Evolutionary conservation across 1,140 invertebrate genomes (phyloP).

Genomic region (Asbolus verrucosus): DNA sequence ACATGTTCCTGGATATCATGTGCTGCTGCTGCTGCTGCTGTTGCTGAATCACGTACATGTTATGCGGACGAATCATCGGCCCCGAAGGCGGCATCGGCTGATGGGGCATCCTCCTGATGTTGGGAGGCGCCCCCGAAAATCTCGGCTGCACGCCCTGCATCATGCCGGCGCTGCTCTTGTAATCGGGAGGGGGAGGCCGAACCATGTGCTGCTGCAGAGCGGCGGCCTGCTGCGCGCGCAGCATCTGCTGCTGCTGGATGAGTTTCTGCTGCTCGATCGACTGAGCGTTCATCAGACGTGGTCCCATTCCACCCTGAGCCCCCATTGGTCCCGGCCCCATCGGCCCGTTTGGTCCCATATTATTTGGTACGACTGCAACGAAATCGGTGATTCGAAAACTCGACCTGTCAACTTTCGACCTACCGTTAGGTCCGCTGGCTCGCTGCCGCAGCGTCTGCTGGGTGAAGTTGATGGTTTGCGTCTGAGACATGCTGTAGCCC

Average conservation of each 20-base stretch:
- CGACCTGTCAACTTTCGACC: not conserved
- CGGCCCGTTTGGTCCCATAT: constrained; percentile 40
- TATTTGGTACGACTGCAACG: constrained; percentile 34
- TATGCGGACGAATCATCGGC: constrained; percentile 77
- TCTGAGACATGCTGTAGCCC: constrained; percentile 80
- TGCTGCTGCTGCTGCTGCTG: constrained; percentile 68
- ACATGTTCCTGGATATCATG: constrained; percentile 64
- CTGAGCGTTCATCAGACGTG: constrained; percentile 48
- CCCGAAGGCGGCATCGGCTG: constrained; percentile 78
- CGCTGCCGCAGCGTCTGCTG: constrained; percentile 75
- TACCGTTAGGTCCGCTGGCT: constrained; percentile 60
- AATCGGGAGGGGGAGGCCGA: constrained; percentile 80
- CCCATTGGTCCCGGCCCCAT: constrained; percentile 56
- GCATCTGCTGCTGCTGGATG: constrained; percentile 59
- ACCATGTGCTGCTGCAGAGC: constrained; percentile 59
- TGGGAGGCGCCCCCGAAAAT: constrained; percentile 66
- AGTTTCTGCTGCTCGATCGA: constrained; percentile 61
- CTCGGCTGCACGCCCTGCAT: constrained; percentile 69
- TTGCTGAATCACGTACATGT: constrained; percentile 68
- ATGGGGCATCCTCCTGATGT: constrained; percentile 73
- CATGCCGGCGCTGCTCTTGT: constrained; percentile 76
- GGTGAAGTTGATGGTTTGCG: constrained; percentile 86
- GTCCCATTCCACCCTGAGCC: constrained; percentile 47
- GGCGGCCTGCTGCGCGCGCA: constrained; percentile 52
- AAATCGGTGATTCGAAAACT: too few relatives aligned